Conservation (phyloP, 2,797 vertebrate species). For the Notoglanidium macrostoma region DNA sequence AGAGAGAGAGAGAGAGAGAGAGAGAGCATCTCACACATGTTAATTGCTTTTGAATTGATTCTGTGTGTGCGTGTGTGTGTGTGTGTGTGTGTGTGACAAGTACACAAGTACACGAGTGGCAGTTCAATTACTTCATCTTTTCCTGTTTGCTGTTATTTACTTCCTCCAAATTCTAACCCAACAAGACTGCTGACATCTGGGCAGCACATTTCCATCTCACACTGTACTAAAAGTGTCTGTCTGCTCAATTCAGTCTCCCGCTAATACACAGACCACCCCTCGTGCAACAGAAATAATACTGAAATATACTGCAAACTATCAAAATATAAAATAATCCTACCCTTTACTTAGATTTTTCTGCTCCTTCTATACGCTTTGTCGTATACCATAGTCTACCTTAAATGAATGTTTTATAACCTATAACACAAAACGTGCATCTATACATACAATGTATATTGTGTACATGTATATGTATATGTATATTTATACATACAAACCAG, state of each 20-base stretch:
- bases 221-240: not conserved
- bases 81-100: slow-evolving; percentile 44
- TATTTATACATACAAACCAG: not conserved
- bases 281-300: not conserved
- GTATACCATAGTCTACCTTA: not conserved
- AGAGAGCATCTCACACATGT: slow-evolving; percentile 67
- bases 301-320: not conserved
- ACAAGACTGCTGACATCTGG: slow-evolving; percentile 61
- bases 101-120: slow-evolving; percentile 21
- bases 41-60: slow-evolving; percentile 67
- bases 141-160: slow-evolving; percentile 68
- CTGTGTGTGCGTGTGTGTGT: slow-evolving; percentile 34
- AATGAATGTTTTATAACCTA: not conserved
- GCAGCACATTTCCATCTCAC: slow-evolving; percentile 45
- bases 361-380: not conserved
- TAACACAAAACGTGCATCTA: not conserved
- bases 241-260: not conserved
- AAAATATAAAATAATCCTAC: not conserved
- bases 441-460: too few relatives aligned
- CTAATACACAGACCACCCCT: not conserved
- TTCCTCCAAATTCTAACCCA: slow-evolving; percentile 51
- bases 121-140: slow-evolving; percentile 45
- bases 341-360: not conserved
- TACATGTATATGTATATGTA: too few relatives aligned
- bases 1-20: slow-evolving; percentile 12